phyloP scores from a whole-genome alignment of 2,797 vertebrate species.

The Apogon hyalosoma region DNA sequence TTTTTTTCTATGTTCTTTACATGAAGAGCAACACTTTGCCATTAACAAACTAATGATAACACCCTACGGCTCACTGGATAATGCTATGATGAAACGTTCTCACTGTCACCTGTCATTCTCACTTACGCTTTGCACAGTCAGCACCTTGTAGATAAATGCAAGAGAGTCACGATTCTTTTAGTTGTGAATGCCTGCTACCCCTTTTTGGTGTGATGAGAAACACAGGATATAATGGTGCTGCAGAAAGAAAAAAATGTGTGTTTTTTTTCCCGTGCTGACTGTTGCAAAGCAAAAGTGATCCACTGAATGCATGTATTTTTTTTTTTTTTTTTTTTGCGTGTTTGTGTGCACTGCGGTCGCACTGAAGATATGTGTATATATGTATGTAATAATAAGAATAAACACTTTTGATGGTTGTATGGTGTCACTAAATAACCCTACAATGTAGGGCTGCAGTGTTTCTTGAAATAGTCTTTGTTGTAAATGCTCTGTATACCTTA shows the following conservation, averaged over 20 bases:
- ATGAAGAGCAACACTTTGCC: conserved; percentile 78
- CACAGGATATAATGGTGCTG: conserved; percentile 29
- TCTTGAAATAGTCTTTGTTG: conserved; percentile 16
- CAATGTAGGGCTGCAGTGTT: conserved; percentile 12
- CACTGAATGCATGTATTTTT: conserved; percentile 80
- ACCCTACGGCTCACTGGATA: conserved; percentile 81
- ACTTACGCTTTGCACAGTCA: conserved; percentile 82
- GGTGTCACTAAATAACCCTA: conserved; percentile 7
- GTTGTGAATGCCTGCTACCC: conserved; percentile 35
- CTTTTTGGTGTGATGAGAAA: conserved; percentile 38
- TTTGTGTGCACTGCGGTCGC: conserved; percentile 53
- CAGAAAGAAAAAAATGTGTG: conserved; percentile 30
- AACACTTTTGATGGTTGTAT: conserved; percentile 31
- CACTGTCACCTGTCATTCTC: conserved; percentile 80
- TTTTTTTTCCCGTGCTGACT: conserved; percentile 75
- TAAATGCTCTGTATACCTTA: conserved; percentile 15
- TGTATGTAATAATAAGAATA: conserved; percentile 10
- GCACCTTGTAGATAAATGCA: conserved; percentile 76
- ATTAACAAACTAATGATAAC: conserved; percentile 87
- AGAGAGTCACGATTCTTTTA: conserved; percentile 58
- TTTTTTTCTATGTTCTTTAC: conserved; percentile 70
- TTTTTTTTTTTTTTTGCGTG: conserved; percentile 34
- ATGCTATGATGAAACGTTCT: conserved; percentile 81
- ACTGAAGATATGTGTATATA: conserved; percentile 26
- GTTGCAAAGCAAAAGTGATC: conserved; percentile 76